Evolutionary conservation across 2,797 vertebrate genomes (phyloP).

Genomic region (Phoxinus dragarum): DNA sequence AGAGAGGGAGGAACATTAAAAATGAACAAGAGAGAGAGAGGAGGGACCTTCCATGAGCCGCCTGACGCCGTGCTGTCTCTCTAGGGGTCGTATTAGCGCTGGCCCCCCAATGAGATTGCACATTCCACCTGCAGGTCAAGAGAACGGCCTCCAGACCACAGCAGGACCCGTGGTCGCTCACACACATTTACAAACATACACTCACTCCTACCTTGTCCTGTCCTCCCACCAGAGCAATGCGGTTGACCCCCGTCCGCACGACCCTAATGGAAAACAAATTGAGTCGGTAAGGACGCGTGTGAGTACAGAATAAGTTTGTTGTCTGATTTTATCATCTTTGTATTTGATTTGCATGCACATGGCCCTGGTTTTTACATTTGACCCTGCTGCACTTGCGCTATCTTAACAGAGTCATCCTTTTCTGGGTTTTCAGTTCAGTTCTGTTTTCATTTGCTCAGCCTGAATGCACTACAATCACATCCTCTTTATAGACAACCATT

Average conservation of each 20-base stretch:
- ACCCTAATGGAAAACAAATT: not conserved
- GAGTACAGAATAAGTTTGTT: not conserved
- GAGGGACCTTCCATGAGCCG: constrained; percentile 37
- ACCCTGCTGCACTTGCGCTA: not conserved
- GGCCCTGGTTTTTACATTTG: not conserved
- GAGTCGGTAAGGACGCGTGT: not conserved
- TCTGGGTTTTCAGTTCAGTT: not conserved
- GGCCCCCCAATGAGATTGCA: constrained; percentile 34
- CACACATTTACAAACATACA: constrained; percentile 19
- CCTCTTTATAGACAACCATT: not conserved
- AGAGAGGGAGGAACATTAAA: not conserved
- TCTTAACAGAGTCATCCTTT: not conserved
- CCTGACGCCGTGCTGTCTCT: constrained; percentile 42
- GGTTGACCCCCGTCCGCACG: not conserved
- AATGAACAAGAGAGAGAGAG: constrained; percentile 10
- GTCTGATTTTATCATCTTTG: not conserved
- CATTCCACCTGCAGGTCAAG: constrained; percentile 59
- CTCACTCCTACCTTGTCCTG: constrained; percentile 1
- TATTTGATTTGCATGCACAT: not conserved
- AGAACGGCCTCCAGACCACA: constrained; percentile 41
- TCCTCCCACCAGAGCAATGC: constrained; percentile 11
- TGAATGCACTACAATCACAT: not conserved
- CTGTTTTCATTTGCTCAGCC: not conserved
- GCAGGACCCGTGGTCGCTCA: constrained; percentile 8
- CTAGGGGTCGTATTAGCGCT: constrained; percentile 39